Evolutionary conservation across 2,797 vertebrate species (phyloP).

Genomic region (Crocodylus rhombifer): DNA sequence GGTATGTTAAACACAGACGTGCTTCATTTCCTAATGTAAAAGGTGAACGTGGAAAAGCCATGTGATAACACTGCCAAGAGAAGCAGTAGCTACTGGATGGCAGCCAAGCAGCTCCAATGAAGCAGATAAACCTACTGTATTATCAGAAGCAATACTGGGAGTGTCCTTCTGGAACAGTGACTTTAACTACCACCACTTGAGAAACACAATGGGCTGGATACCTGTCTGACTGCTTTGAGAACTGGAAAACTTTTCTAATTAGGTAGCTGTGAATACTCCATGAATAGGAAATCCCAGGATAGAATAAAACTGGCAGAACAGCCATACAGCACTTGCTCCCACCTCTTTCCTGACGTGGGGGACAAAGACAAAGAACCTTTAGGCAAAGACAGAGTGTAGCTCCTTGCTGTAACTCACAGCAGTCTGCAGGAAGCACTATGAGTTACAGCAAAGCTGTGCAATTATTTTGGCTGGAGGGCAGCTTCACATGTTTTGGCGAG

Average conservation of each 20-base stretch:
- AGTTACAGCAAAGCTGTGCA: too few relatives aligned
- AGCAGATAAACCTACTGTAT: conserved; percentile 35
- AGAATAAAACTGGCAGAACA: conserved; percentile 17
- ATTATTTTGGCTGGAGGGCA: too few relatives aligned
- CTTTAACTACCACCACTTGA: conserved; percentile 33
- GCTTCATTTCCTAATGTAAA: conserved; percentile 29
- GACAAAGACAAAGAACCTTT: not conserved
- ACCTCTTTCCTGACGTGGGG: not conserved
- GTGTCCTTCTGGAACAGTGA: conserved; percentile 52
- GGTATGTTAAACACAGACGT: not conserved
- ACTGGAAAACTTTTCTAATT: conserved; percentile 53
- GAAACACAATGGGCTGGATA: conserved; percentile 37
- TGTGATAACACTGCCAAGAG: not conserved
- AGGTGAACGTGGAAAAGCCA: conserved; percentile 16
- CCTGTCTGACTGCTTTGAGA: conserved; percentile 32
- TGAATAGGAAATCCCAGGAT: conserved; percentile 24
- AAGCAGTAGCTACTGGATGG: conserved; percentile 50
- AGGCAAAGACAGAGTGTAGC: too few relatives aligned
- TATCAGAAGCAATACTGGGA: conserved; percentile 1
- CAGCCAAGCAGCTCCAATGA: not conserved
- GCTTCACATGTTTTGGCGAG: too few relatives aligned
- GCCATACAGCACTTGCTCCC: not conserved
- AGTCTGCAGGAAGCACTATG: too few relatives aligned
- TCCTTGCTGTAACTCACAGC: too few relatives aligned
- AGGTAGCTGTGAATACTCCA: conserved; percentile 39